Base-by-base conservation (phyloP, 2,113 vertebrate species). In the Montifringilla adamsi region DNA sequence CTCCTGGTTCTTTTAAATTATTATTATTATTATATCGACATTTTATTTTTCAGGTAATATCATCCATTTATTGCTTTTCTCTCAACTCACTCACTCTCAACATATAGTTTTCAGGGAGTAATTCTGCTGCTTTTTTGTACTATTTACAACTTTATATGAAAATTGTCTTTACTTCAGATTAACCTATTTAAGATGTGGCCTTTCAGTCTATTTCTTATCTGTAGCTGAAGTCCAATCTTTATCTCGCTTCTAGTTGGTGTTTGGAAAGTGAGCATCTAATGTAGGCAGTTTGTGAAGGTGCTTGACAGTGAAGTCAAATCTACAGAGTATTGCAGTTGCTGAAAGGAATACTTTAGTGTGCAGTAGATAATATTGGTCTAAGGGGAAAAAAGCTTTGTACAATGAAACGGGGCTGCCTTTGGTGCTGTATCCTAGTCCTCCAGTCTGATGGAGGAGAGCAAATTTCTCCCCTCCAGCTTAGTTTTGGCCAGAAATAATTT, bases 11-110 rank as follows among this genome's bases (percentile, higher is more conserved):
- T 83, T 91, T 80, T 80, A 78, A 83, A 58, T 81, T 31, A 44
- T 44, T 44, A 44, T 44, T 44, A 18, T 46, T 69, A 63, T 79
- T 93, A 28, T 63, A 55, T 55, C 93, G 92, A 86, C 85, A 93
- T 94, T 96, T 92, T 80, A 73, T 78, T 95, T 97, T 95, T 80
- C 72, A 80, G 59, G 68, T 77, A 77, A 35, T 88, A 41, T 35
- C 43, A 49, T 28, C 84, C 31, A 77, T 89, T 89, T 91, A 60
- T 70, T 94, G 30, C 68, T 59, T 91, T 87, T 56, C 27, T 83
- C 46, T 83, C 60, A 83, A 33, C 28, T 66, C 55, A 20, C 26
- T 79, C 12, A 3, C 26, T 86, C 26, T 88, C 68, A 79, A 27
- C 43, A 67, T 35, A 31, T 26, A 70, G 17, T 77, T 69, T 94